These are phyloP conservation scores for Boleophthalmus pectinirostris DNA, from an alignment of 2,113 vertebrate genomes.

Conservation along the genomic window DNA sequence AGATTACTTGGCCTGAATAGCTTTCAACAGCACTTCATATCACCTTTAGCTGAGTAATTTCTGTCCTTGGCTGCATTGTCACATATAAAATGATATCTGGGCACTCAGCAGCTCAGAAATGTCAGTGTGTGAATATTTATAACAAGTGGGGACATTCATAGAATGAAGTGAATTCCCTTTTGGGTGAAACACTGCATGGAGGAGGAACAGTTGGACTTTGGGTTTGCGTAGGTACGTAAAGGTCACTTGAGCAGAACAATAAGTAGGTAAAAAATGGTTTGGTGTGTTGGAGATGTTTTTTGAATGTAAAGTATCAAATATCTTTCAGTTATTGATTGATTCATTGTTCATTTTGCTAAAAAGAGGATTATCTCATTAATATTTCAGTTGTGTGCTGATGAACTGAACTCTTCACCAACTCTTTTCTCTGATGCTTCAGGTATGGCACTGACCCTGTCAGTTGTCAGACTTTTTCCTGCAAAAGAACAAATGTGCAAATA, in stretches of 20 bases:
- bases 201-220: slow-evolving; percentile 7
- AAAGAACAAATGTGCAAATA: not conserved
- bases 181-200: slow-evolving; percentile 21
- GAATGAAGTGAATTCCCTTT: slow-evolving; percentile 20
- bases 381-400: no score
- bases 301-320: not conserved
- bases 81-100: slow-evolving; percentile 21
- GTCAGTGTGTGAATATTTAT: slow-evolving; percentile 50
- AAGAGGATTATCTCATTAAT: no score
- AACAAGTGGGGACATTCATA: slow-evolving; percentile 14
- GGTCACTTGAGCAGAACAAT: slow-evolving; percentile 11
- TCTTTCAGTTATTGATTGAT: not conserved
- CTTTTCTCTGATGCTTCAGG: not conserved
- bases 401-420: no score
- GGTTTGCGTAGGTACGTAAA: slow-evolving; percentile 33
- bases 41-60: not conserved
- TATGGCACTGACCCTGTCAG: not conserved
- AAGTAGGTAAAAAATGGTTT: not conserved
- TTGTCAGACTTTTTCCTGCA: not conserved
- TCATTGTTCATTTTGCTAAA: no score
- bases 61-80: not conserved
- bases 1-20: not conserved
- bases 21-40: slow-evolving; percentile 3
- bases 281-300: not conserved
- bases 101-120: slow-evolving; percentile 36